phyloP scores from a whole-genome alignment of 2,888 invertebrate genomes.

The Tipula helvola region DNA sequence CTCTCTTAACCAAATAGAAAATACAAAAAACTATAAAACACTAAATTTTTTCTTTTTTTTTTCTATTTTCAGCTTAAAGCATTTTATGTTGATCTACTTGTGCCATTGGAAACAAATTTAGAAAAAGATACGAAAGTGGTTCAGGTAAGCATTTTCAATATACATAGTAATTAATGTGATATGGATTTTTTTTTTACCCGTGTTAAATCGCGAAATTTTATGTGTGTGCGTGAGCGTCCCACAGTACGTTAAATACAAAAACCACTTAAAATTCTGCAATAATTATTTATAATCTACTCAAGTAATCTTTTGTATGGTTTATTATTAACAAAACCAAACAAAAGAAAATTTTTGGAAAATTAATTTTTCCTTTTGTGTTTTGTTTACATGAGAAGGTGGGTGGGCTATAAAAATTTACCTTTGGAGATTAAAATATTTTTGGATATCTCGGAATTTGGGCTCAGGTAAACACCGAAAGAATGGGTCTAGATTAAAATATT shows the following conservation, averaged over 20 bases:
- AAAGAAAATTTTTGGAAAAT: neutral
- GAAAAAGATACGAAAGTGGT: constrained; percentile 86
- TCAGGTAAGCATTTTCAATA: constrained; percentile 19
- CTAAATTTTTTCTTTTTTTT: constrained; percentile 15
- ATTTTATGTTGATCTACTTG: constrained; percentile 85
- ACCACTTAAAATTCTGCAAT: neutral
- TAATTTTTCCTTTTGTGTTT: neutral
- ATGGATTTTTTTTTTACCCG: neutral
- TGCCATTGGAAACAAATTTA: constrained; percentile 84
- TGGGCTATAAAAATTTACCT: neutral
- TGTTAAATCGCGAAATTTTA: neutral
- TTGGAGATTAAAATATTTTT: neutral
- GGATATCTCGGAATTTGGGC: neutral
- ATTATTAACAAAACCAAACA: neutral
- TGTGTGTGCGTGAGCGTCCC: neutral
- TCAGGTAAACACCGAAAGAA: neutral
- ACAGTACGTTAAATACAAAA: neutral
- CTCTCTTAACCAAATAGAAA: neutral
- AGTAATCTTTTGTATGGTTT: neutral
- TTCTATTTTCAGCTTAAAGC: constrained; percentile 66
- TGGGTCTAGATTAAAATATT: too few species aligned
- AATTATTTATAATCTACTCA: neutral
- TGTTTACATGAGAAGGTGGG: neutral
- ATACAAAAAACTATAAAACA: neutral
- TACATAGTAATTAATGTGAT: neutral